Conservation (phyloP, 1,140 invertebrate genomes). For the Drosophila nigrodunni region DNA sequence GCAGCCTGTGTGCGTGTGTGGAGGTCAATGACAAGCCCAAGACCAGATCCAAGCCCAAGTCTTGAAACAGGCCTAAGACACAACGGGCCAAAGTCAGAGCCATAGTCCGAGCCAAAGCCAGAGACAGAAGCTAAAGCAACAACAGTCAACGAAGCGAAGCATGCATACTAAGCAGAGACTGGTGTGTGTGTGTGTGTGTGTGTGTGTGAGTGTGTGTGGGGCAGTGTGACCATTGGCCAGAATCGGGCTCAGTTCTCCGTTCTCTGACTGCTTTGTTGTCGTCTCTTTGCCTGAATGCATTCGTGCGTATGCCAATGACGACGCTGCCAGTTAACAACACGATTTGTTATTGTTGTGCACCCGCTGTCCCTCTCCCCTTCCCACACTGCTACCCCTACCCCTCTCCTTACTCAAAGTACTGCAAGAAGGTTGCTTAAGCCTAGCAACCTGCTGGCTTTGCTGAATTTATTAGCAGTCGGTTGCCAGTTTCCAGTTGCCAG, state of each 20-base stretch:
- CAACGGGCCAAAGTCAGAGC: constrained; percentile 8
- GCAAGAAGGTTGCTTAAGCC: constrained; percentile 65
- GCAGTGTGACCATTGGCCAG: constrained; percentile 63
- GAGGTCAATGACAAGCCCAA: constrained; percentile 75
- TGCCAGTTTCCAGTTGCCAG: constrained; percentile 47
- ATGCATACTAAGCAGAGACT: constrained; percentile 71
- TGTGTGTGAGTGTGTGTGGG: neutral
- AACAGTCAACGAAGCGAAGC: constrained; percentile 73
- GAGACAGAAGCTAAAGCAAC: constrained; percentile 37
- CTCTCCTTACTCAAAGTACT: neutral
- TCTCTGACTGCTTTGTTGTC: neutral
- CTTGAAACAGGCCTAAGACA: constrained; percentile 28
- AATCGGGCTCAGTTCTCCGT: constrained; percentile 7
- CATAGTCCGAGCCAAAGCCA: neutral
- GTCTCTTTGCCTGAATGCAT: constrained; percentile 50
- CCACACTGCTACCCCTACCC: neutral
- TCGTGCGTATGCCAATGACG: constrained; percentile 79
- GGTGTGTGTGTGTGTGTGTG: neutral
- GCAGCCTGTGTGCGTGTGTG: constrained; percentile 40
- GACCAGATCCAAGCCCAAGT: constrained; percentile 35
- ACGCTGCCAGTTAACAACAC: constrained; percentile 79
- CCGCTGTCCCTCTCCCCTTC: neutral
- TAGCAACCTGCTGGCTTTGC: constrained; percentile 80
- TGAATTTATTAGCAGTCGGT: constrained; percentile 79
- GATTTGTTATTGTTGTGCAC: constrained; percentile 75